Conservation (phyloP, 35 echinoderm and acorn worm genomes). For the Lytechinus pictus region DNA sequence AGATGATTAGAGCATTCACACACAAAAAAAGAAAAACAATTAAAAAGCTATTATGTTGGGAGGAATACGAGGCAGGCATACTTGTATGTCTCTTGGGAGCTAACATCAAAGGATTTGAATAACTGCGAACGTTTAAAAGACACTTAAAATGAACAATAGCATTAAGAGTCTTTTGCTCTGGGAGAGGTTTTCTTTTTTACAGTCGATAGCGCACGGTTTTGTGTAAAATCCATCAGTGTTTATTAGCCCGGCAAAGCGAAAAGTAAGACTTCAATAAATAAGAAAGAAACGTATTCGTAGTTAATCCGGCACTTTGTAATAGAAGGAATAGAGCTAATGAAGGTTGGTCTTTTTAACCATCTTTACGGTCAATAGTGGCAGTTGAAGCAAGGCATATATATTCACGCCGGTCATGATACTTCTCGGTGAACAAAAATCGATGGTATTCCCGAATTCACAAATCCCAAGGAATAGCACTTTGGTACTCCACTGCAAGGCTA, state of each 20-base stretch:
- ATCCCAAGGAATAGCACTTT: neutral
- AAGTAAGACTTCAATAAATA: constrained; percentile 2
- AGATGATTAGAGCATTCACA: neutral
- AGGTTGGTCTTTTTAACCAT: neutral
- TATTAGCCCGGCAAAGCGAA: neutral
- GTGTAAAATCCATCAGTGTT: neutral
- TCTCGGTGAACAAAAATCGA: neutral
- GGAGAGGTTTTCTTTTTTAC: constrained; percentile 7
- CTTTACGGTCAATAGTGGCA: constrained; percentile 20
- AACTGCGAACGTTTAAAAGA: constrained; percentile 16
- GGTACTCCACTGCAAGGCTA: too few species aligned
- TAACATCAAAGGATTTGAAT: neutral
- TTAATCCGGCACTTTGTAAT: neutral
- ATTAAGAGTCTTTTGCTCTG: neutral
- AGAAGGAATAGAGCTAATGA: neutral
- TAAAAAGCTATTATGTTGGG: neutral
- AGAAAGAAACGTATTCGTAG: neutral
- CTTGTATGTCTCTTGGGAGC: neutral
- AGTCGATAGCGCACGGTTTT: neutral
- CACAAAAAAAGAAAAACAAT: neutral
- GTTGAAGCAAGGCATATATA: neutral
- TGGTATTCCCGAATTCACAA: neutral
- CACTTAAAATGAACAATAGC: constrained; percentile 35
- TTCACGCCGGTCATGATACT: neutral
- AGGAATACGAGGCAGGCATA: neutral